These are phyloP conservation scores for Lepetodrilus schrolli DNA, from an alignment of 2,888 invertebrate genomes.

Conservation along the genomic window DNA sequence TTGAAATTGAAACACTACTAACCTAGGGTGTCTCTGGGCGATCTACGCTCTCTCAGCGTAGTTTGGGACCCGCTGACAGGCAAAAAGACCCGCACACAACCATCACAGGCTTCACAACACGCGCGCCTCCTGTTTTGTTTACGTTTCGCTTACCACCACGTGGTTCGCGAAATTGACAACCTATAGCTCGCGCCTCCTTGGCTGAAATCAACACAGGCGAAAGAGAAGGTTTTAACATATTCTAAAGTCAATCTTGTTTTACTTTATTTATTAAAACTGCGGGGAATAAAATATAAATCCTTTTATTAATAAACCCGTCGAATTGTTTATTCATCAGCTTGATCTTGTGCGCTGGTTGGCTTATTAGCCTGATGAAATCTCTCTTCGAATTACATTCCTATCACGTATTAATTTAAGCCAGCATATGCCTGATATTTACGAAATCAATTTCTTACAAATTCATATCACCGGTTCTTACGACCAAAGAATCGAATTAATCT, in stretches of 20 bases:
- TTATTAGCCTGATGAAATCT: no score
- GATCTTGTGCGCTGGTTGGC: not conserved
- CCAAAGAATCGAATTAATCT: conserved; percentile 24
- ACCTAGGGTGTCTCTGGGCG: conserved; percentile 24
- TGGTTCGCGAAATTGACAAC: conserved; percentile 26
- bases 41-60: not conserved
- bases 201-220: no score
- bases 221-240: no score
- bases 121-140: conserved; percentile 30
- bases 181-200: conserved; percentile 5
- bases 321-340: not conserved
- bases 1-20: conserved; percentile 39
- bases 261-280: not conserved
- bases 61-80: not conserved
- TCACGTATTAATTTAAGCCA: conserved; percentile 15
- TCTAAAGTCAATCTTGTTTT: no score
- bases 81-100: not conserved
- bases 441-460: conserved; percentile 28
- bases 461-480: conserved; percentile 16
- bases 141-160: conserved; percentile 29
- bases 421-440: conserved; percentile 29
- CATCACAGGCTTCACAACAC: conserved; percentile 1
- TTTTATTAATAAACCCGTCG: not conserved
- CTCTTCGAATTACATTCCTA: conserved; percentile 2
- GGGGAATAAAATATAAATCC: no score